A percentile compares a stretch with the other conserved stretches of the same genome.
phyloP scores from a whole-genome alignment of 2,888 invertebrate species.

The Diarsia dahlii region DNA sequence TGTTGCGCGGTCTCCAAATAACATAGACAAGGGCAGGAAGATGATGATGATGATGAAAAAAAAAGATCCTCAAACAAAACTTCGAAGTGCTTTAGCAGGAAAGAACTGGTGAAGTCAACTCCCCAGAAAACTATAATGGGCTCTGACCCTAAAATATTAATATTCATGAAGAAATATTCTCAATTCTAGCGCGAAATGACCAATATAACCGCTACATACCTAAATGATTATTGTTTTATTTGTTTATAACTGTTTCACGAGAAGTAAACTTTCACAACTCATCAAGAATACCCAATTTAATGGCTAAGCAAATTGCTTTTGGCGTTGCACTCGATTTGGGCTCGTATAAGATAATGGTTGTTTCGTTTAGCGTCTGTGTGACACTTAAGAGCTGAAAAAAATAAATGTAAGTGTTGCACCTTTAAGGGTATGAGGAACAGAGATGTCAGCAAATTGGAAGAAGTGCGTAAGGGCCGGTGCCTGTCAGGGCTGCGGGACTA shows the following conservation, averaged over 20 bases:
- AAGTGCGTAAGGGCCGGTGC: too few relatives aligned
- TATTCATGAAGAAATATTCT: not conserved
- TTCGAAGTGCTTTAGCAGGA: not conserved
- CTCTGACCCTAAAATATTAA: too few relatives aligned
- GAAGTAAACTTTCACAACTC: constrained; percentile 14
- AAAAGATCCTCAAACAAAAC: not conserved
- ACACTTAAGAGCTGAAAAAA: not conserved
- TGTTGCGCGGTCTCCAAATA: too few relatives aligned
- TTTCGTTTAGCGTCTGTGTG: not conserved
- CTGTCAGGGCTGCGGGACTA: too few relatives aligned
- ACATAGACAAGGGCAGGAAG: too few relatives aligned
- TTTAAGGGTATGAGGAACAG: too few relatives aligned
- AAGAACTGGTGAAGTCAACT: not conserved
- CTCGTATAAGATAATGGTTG: too few relatives aligned
- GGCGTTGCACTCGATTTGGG: constrained; percentile 12
- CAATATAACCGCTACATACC: not conserved
- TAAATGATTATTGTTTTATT: constrained; percentile 10
- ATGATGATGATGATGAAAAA: not conserved
- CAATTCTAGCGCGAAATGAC: not conserved
- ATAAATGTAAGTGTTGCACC: too few relatives aligned
- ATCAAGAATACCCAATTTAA: constrained; percentile 9
- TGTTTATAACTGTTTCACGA: constrained; percentile 5
- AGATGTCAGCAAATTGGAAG: too few relatives aligned
- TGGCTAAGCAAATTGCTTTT: constrained; percentile 1
- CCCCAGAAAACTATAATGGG: not conserved